Evolutionary conservation across 2,888 invertebrate genomes (phyloP).

Genomic region (Oxytorus armatus): DNA sequence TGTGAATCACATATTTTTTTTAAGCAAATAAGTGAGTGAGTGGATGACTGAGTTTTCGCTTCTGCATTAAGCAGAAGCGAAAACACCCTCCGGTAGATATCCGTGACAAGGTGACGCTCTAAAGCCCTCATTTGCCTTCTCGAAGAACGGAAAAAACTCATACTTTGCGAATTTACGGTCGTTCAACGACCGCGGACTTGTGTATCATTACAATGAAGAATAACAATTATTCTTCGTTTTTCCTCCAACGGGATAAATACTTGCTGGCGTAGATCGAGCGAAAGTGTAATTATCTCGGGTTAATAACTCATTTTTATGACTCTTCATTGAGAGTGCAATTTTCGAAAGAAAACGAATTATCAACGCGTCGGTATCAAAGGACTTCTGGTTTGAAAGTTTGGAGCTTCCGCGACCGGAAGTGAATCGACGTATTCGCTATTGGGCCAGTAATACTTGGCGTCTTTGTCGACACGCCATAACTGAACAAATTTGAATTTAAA

Average conservation of each 20-base stretch:
- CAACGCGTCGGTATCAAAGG: not conserved
- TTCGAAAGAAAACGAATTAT: not conserved
- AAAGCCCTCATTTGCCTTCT: conserved; percentile 24
- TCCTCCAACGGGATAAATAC: too few relatives aligned
- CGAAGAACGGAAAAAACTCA: not conserved
- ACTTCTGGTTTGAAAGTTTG: conserved; percentile 1
- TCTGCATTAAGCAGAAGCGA: conserved; percentile 20
- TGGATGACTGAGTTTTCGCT: too few relatives aligned
- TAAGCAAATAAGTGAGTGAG: too few relatives aligned
- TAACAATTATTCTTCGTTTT: too few relatives aligned
- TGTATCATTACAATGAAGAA: not conserved
- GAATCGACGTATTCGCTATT: too few relatives aligned
- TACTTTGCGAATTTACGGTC: conserved; percentile 57
- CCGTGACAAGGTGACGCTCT: conserved; percentile 52
- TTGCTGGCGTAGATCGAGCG: too few relatives aligned
- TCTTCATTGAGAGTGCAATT: not conserved
- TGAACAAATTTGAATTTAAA: too few relatives aligned
- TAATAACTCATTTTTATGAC: too few relatives aligned
- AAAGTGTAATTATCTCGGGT: too few relatives aligned
- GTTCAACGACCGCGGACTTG: conserved; percentile 7
- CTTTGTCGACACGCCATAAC: too few relatives aligned
- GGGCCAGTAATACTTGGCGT: too few relatives aligned
- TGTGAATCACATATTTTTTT: too few relatives aligned
- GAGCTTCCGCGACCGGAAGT: not conserved
- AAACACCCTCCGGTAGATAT: conserved; percentile 51